These are phyloP conservation scores for Leptobrachium leishanense DNA, from an alignment of 2,113 vertebrate genomes.

Conservation along the genomic window DNA sequence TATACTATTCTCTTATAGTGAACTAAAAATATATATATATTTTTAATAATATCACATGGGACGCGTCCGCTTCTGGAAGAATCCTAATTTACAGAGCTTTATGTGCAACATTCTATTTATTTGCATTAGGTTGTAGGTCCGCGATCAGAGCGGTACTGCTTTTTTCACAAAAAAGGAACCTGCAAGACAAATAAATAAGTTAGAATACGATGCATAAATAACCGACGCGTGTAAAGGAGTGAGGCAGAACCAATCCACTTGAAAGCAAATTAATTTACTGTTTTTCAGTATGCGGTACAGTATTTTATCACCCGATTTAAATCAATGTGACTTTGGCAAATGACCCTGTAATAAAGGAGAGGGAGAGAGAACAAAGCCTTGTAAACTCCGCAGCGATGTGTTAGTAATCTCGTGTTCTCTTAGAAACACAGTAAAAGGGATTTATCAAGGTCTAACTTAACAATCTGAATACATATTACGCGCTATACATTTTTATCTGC, in stretches of 20 bases:
- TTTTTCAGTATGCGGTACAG: background rate
- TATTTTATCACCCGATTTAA: background rate
- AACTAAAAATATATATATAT: no score
- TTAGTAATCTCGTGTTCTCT: background rate
- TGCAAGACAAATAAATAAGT: background rate
- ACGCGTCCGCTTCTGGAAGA: no score
- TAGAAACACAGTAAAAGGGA: background rate
- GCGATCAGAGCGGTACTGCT: no score
- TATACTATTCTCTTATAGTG: no score
- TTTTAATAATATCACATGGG: no score
- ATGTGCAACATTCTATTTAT: no score
- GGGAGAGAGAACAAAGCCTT: background rate
- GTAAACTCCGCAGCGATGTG: no score
- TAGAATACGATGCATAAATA: background rate
- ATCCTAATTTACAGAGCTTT: no score
- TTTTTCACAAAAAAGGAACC: background rate
- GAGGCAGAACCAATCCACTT: slow-evolving; percentile 22
- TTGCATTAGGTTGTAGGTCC: no score
- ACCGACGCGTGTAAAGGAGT: background rate
- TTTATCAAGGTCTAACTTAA: background rate
- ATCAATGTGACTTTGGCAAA: slow-evolving; percentile 40
- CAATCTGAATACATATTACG: background rate
- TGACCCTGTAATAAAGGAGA: slow-evolving; percentile 2
- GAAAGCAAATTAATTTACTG: slow-evolving; percentile 36
- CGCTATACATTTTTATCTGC: background rate